Evolutionary conservation across 1,140 invertebrate species (phyloP).

Genomic region (Zaprionus ghesquierei): DNA sequence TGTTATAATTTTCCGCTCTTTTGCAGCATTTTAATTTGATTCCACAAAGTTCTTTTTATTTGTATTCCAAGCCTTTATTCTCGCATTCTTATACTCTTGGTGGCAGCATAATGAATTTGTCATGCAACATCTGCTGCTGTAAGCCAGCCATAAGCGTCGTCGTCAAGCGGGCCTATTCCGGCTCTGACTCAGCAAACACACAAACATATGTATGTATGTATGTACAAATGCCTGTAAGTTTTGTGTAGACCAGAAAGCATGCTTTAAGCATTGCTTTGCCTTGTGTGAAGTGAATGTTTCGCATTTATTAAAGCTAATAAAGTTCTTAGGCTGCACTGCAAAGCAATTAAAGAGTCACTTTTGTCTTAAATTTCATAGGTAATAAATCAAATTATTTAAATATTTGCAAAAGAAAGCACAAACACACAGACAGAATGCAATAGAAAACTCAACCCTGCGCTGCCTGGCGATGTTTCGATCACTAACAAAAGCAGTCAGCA

Average conservation of each 20-base stretch:
- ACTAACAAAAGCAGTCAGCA: background rate
- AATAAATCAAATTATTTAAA: background rate
- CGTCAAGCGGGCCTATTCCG: background rate
- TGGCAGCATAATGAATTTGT: constrained; percentile 4
- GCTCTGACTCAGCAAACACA: background rate
- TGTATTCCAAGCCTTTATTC: constrained; percentile 14
- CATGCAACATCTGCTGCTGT: constrained; percentile 1
- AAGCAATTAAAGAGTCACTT: background rate
- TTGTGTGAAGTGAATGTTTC: background rate
- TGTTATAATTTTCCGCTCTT: constrained; percentile 76
- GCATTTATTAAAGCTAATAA: background rate
- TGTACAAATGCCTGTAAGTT: background rate
- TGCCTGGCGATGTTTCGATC: background rate
- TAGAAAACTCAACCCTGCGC: background rate
- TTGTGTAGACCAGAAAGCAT: background rate
- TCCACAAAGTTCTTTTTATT: constrained; percentile 34
- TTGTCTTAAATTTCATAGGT: background rate
- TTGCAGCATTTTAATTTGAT: constrained; percentile 77
- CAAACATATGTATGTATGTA: background rate
- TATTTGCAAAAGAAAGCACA: no score
- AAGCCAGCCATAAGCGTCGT: background rate
- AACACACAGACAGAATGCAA: no score
- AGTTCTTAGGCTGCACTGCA: background rate
- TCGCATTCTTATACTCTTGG: constrained; percentile 10
- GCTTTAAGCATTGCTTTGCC: background rate